Evolutionary conservation across 2,797 vertebrate species (phyloP), one percentile per base, ranked within the genome.

Genomic region (Enteromius anoplus): DNA sequence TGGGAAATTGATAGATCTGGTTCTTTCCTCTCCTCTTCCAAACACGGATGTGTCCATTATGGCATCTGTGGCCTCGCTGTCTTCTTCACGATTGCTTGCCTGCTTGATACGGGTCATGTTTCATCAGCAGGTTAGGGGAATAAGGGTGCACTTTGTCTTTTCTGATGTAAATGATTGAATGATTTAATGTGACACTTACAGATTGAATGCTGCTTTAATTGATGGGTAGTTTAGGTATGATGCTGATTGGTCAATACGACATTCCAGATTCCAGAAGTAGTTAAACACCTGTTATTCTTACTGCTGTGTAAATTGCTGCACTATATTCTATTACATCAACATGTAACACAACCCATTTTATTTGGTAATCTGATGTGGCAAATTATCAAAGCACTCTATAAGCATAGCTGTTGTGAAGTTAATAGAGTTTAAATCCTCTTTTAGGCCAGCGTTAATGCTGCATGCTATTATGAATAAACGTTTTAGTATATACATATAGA

Each of bases 1-100:
- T 70, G 58, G 85, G 78, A 79, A 87, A 87, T 89, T 86, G 83
- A 88, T 86, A 91, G 92, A 88, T 82, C 87, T 86, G 81, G 85
- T 88, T 65, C 47, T 66, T 68, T 87, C 84, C 78, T 77, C 55
- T 84, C 72, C 53, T 66, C 15, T 5, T 78, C 75, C 42, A 55
- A 19, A 40, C 34, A 47, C 10, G 29, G 32, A 40, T 47, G 37
- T 86, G 65, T 66, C 66, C 73, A 40, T 80, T 77, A 73, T 4
- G 68, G 40, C 32, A 1, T 68, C 55, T 19, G n/a, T 29, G 23
- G 51, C 45, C 77, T 49, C 26, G 4, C 71, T 29, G 58, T 47
- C 65, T 29, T 81, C 37, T 73, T 58, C 64, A 47, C 3, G 40
- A 69, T 62, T 53, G 58, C 55, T 72, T 14, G 70, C 40, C 21